Evolutionary conservation across 1,140 invertebrate genomes (phyloP).

Genomic region (Melitaea cinxia): DNA sequence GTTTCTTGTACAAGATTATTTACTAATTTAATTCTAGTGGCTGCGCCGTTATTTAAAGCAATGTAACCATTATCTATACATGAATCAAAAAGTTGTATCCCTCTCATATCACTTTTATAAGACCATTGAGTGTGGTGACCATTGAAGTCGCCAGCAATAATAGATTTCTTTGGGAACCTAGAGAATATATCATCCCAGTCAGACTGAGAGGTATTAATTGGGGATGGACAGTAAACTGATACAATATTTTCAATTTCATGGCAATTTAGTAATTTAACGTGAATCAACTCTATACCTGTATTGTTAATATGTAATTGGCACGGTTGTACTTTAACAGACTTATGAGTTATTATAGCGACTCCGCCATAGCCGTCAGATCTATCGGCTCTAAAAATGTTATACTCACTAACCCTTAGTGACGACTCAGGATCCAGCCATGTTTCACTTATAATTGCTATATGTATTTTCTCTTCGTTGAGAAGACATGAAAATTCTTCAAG

Average conservation of each 20-base stretch:
- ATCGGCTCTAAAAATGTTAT: slow-evolving; percentile 12
- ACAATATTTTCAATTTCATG: slow-evolving; percentile 30
- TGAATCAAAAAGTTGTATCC: slow-evolving; percentile 26
- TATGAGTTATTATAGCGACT: slow-evolving; percentile 25
- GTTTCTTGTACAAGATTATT: not conserved
- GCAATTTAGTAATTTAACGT: slow-evolving; percentile 30
- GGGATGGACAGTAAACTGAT: slow-evolving; percentile 35
- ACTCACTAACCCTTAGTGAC: not conserved
- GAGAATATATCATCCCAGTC: slow-evolving; percentile 41
- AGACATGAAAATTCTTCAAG: not conserved
- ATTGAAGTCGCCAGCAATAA: slow-evolving; percentile 38
- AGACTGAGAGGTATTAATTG: slow-evolving; percentile 15
- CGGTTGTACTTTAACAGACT: slow-evolving; percentile 16
- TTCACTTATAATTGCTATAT: slow-evolving; percentile 10
- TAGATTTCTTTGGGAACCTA: slow-evolving; percentile 6
- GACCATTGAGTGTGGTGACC: slow-evolving; percentile 39
- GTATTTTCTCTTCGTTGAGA: slow-evolving; percentile 10
- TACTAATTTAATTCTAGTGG: slow-evolving; percentile 21
- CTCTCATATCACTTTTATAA: slow-evolving; percentile 29
- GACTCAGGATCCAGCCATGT: slow-evolving; percentile 12
- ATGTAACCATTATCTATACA: slow-evolving; percentile 25
- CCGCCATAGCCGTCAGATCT: slow-evolving; percentile 7
- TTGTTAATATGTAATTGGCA: not conserved
- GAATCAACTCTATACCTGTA: slow-evolving; percentile 12
- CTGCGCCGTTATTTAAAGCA: slow-evolving; percentile 26